These are phyloP conservation scores for Nemapogon koenigi DNA, from an alignment of 2,888 invertebrate species.

Conservation along the genomic window DNA sequence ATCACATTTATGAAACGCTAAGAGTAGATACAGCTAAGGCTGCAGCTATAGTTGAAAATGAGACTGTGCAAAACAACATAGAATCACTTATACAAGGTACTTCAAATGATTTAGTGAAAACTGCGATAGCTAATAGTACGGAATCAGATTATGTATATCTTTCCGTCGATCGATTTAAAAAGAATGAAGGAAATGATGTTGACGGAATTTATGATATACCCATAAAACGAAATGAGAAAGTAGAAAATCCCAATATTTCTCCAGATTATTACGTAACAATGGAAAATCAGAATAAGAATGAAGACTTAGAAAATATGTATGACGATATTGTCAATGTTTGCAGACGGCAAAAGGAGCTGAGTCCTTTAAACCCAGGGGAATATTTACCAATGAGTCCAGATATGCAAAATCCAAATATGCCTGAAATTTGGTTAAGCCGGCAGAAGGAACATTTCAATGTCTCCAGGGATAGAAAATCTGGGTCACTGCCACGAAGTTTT, in stretches of 20 bases:
- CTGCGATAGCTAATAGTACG: conserved; percentile 33
- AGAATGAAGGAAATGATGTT: conserved; percentile 23
- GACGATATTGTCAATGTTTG: conserved; percentile 48
- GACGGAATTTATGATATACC: conserved; percentile 54
- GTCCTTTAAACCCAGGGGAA: conserved; percentile 30
- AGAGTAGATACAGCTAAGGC: conserved; percentile 30
- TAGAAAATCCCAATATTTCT: conserved; percentile 19
- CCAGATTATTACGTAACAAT: conserved; percentile 44
- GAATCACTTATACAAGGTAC: background rate
- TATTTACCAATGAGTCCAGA: conserved; percentile 52
- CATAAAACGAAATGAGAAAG: conserved; percentile 40
- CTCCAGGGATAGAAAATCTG: conserved; percentile 72
- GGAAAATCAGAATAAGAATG: conserved; percentile 30
- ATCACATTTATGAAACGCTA: conserved; percentile 68
- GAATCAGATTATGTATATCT: conserved; percentile 60
- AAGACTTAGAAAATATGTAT: conserved; percentile 35
- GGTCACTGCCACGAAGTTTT: conserved; percentile 80
- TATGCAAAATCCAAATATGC: conserved; percentile 67
- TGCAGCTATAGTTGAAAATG: conserved; percentile 25
- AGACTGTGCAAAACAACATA: conserved; percentile 21
- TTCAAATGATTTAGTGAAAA: conserved; percentile 16
- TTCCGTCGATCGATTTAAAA: conserved; percentile 46
- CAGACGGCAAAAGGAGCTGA: conserved; percentile 38
- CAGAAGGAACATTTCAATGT: conserved; percentile 74
- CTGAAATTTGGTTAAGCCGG: conserved; percentile 75